These are phyloP conservation scores for Lanistes nyassanus DNA, from an alignment of 1,140 invertebrate species.

Conservation along the genomic window DNA sequence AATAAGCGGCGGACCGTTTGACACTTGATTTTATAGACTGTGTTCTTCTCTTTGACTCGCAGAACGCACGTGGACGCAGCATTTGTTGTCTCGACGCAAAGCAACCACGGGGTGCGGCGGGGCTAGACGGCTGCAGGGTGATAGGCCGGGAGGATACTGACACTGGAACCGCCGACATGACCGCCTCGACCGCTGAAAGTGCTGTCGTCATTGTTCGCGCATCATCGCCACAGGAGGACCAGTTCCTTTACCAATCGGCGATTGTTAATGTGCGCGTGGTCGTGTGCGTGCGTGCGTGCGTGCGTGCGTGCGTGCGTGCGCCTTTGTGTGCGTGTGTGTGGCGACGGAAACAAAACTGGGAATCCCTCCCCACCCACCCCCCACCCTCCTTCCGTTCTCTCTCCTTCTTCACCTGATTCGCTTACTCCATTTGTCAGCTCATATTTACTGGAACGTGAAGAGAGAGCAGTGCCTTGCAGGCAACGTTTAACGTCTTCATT, in stretches of 20 bases:
- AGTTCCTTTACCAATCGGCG: background rate
- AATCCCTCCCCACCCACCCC: background rate
- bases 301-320: slow-evolving; percentile 2
- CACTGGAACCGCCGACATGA: background rate
- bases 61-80: slow-evolving; percentile 1
- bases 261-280: background rate
- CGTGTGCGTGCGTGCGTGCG: slow-evolving; percentile 15
- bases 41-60: background rate
- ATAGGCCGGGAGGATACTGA: background rate
- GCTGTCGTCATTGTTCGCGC: background rate
- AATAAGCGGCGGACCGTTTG: background rate
- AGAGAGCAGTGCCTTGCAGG: background rate
- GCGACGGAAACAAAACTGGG: background rate
- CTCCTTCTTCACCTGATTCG: background rate
- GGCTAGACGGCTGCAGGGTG: background rate
- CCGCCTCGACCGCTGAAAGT: background rate
- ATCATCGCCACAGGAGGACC: background rate
- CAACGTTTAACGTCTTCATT: background rate
- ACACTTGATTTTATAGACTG: background rate
- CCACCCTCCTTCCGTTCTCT: background rate
- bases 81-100: background rate
- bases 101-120: background rate
- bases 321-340: background rate
- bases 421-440: background rate
- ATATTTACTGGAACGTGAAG: background rate